phyloP scores from a whole-genome alignment of 2,113 vertebrate species.

The Hyla sarda region DNA sequence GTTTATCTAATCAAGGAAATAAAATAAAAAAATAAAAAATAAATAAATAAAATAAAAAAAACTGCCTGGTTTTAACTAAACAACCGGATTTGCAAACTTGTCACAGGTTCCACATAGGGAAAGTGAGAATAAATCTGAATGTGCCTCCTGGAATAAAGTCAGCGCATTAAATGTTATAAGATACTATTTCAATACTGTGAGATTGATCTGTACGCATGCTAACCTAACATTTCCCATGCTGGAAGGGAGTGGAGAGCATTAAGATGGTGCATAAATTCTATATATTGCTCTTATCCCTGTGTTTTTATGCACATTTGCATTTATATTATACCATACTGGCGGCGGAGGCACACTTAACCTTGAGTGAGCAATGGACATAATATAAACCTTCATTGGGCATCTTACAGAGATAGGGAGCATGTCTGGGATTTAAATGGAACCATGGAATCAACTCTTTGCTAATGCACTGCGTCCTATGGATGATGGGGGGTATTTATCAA shows the following conservation, averaged over 20 bases:
- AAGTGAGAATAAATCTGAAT: conserved; percentile 21
- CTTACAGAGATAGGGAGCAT: not conserved
- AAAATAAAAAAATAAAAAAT: not conserved
- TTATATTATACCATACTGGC: conserved; percentile 22
- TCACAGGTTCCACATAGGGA: conserved; percentile 18
- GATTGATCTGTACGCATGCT: conserved; percentile 22
- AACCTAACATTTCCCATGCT: conserved; percentile 16
- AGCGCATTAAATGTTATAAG: conserved; percentile 28
- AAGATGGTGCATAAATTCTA: conserved; percentile 20
- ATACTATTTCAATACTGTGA: conserved; percentile 15
- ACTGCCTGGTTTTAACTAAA: conserved; percentile 16
- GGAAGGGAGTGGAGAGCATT: conserved; percentile 11
- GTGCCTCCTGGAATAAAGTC: conserved; percentile 28
- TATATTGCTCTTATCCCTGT: conserved; percentile 8
- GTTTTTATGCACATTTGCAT: conserved; percentile 31
- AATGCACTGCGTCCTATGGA: not conserved
- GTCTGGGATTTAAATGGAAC: not conserved
- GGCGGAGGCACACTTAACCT: conserved; percentile 22
- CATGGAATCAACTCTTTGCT: not conserved
- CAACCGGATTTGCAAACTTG: conserved; percentile 26
- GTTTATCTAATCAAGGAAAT: conserved; percentile 17
- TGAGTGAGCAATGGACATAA: not conserved
- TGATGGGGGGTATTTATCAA: too few species aligned
- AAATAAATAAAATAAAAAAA: not conserved
- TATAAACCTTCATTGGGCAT: not conserved